A percentile compares a stretch with the other conserved stretches of the same genome.
Evolutionary conservation across 2,797 vertebrate genomes (phyloP).

Genomic region (Tachyglossus aculeatus): DNA sequence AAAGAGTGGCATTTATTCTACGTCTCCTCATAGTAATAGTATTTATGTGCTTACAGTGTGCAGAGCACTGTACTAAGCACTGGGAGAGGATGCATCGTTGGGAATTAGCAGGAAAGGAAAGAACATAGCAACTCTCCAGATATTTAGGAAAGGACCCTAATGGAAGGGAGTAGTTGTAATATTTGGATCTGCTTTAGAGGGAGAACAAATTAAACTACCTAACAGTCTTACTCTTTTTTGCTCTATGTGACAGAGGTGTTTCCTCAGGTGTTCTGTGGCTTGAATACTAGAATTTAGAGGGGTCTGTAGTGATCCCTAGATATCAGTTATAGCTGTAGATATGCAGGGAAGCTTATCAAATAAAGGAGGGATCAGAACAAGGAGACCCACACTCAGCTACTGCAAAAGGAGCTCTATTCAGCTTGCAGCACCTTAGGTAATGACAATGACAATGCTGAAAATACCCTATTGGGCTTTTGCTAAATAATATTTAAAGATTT

Average conservation of each 20-base stretch:
- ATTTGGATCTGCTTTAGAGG: not conserved
- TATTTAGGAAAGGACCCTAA: not conserved
- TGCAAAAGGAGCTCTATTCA: slow-evolving; percentile 10
- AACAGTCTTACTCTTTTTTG: slow-evolving; percentile 2
- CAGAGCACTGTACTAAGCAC: no score
- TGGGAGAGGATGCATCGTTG: no score
- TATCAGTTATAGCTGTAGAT: slow-evolving; percentile 20
- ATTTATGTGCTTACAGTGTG: no score
- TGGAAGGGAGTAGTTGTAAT: not conserved
- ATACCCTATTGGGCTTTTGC: slow-evolving; percentile 51
- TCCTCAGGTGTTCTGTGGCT: slow-evolving; percentile 19
- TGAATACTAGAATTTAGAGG: slow-evolving; percentile 16
- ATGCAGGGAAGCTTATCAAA: not conserved
- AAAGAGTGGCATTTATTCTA: not conserved
- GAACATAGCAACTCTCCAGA: not conserved
- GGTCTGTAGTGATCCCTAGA: not conserved
- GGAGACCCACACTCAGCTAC: not conserved
- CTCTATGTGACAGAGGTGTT: slow-evolving; percentile 4
- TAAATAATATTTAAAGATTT: slow-evolving; percentile 61
- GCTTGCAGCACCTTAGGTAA: not conserved
- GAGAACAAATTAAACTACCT: slow-evolving; percentile 14
- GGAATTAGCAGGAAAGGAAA: no score
- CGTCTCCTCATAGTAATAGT: not conserved
- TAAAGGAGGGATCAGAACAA: not conserved
- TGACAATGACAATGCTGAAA: slow-evolving; percentile 12